Conservation (phyloP, 1,140 invertebrate genomes). For the Musca domestica region DNA sequence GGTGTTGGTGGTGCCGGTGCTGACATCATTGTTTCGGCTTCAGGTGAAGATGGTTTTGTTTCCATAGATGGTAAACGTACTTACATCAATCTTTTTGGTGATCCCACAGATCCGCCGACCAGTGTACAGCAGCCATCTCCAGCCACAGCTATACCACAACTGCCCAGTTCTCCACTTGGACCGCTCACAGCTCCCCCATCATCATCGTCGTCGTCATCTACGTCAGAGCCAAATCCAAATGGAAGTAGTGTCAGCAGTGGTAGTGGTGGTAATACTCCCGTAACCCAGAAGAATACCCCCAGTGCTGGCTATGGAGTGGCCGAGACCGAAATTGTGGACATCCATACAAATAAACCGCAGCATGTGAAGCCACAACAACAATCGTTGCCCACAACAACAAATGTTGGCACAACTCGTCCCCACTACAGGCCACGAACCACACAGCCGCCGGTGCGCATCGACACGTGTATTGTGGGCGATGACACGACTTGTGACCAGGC, state of each 20-base stretch:
- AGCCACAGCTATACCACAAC: conserved; percentile 41
- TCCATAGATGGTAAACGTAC: conserved; percentile 90
- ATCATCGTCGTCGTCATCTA: neutral
- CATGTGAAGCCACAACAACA: conserved; percentile 26
- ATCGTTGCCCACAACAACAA: conserved; percentile 44
- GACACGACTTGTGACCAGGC: conserved; percentile 86
- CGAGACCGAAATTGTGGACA: conserved; percentile 51
- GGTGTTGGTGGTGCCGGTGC: conserved; percentile 55
- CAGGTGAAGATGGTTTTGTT: conserved; percentile 79
- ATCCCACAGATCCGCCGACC: conserved; percentile 55
- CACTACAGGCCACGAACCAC: conserved; percentile 60
- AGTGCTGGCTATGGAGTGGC: conserved; percentile 56
- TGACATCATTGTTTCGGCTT: conserved; percentile 75
- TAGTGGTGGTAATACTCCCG: conserved; percentile 36
- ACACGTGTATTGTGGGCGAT: conserved; percentile 92
- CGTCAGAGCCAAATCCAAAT: neutral
- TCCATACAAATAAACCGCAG: conserved; percentile 35
- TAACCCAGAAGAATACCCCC: conserved; percentile 39
- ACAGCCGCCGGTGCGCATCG: conserved; percentile 74
- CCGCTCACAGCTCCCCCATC: no score
- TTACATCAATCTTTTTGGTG: conserved; percentile 79
- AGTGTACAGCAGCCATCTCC: conserved; percentile 31
- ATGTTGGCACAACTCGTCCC: conserved; percentile 54
- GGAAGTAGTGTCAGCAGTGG: conserved; percentile 13
- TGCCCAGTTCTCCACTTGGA: conserved; percentile 30